Evolutionary conservation across 2,888 invertebrate genomes (phyloP), one percentile per base, ranked within the genome.

Genomic region (Mythimna pallens): DNA sequence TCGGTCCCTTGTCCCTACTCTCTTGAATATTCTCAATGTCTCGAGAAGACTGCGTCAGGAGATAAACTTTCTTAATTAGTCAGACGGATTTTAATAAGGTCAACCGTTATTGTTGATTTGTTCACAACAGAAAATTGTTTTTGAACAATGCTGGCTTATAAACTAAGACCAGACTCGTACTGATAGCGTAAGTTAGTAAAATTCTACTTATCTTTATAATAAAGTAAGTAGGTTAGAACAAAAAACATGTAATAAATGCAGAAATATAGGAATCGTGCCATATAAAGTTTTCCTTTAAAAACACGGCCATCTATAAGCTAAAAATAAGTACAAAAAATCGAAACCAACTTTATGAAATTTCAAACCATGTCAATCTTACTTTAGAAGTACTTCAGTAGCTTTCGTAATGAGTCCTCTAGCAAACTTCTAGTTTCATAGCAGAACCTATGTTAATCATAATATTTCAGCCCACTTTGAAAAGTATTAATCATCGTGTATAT

Each of bases 11-110:
- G 78, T 70, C 73, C 74, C 61, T 73, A 77, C 64, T 69, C 81
- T 82, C 85, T 87, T 81, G 79, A 82, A 83, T 76, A 83, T 82
- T 83, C 80, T 82, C 80, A 66, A 81, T 78, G 81, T 70, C 83
- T 86, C 68, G 71, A 86, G 70, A 80, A 70, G 76, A 78, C 85
- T 77, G 65, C 73, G 83, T 87, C 84, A 86, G 78, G 72, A 80
- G 73, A 86, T 86, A 78, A 84, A 82, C 72, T 83, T 82, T 80
- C 70, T 79, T 80, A 81, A 82, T 77, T 73, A 79, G 65, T 73
- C 65, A 57, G 69, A 65, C 36, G 61, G 66, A 68, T 82, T 80
- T 80, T 82, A 78, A 80, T 81, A 83, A 87, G 80, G 81, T 70
- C 78, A 74, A 73, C 68, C 80, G 70, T 76, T 70, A 68, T 68